phyloP scores from a whole-genome alignment of 2,888 invertebrate species.

The Idaea biselata region DNA sequence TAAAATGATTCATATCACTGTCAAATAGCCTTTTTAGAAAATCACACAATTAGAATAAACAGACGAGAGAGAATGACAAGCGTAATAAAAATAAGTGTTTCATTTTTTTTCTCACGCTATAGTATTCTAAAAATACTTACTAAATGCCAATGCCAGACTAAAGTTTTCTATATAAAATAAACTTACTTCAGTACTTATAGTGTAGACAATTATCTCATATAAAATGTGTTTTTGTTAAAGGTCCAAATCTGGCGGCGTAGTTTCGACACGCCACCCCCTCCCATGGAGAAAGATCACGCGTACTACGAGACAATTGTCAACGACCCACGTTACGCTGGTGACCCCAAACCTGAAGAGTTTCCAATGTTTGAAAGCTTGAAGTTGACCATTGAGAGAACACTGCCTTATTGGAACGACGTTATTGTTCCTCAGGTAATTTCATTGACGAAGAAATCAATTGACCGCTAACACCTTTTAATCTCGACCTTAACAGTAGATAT shows the following conservation, averaged over 20 bases:
- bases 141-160: too few relatives aligned
- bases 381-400: slow-evolving; percentile 88
- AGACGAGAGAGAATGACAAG: too few relatives aligned
- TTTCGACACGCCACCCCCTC: slow-evolving; percentile 90
- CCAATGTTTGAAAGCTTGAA: slow-evolving; percentile 92
- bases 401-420: slow-evolving; percentile 92
- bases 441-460: not conserved
- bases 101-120: too few relatives aligned
- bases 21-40: too few relatives aligned
- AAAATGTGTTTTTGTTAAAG: slow-evolving; percentile 52
- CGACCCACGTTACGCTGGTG: slow-evolving; percentile 86
- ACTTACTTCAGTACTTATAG: too few relatives aligned
- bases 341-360: slow-evolving; percentile 87
- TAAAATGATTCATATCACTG: too few relatives aligned
- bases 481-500: not conserved
- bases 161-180: too few relatives aligned
- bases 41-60: too few relatives aligned
- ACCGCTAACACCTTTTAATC: not conserved
- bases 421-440: slow-evolving; percentile 85
- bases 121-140: too few relatives aligned
- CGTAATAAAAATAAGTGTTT: too few relatives aligned
- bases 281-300: slow-evolving; percentile 87
- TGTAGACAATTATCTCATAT: too few relatives aligned
- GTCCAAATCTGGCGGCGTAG: slow-evolving; percentile 93
- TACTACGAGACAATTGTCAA: slow-evolving; percentile 88